Evolutionary conservation across 2,113 vertebrate species (phyloP).

Genomic region (Chionis minor): DNA sequence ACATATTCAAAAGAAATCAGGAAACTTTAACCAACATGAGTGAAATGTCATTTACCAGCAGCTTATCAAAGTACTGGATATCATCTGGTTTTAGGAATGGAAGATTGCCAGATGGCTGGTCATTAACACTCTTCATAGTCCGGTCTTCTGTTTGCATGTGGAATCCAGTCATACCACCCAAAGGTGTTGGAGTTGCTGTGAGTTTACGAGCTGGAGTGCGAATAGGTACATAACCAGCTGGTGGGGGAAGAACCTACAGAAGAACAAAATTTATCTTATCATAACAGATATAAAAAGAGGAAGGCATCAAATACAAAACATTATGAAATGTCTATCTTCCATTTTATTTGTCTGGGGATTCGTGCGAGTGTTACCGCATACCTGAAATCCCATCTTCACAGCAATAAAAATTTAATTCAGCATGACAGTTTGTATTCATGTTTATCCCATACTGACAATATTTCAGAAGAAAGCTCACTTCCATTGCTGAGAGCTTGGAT

Average conservation of each 20-base stretch:
- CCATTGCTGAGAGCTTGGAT: not conserved
- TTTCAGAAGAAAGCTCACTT: not conserved
- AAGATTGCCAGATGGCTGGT: conserved; percentile 97
- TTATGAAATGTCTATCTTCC: not conserved
- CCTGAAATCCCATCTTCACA: not conserved
- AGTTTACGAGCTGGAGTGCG: conserved; percentile 96
- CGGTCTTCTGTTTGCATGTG: conserved; percentile 97
- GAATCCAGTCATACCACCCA: conserved; percentile 98
- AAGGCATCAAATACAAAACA: not conserved
- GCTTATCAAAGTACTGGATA: conserved; percentile 98
- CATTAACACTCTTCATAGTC: conserved; percentile 94
- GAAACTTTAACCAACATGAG: not conserved
- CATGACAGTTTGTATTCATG: not conserved
- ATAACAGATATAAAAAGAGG: not conserved
- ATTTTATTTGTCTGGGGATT: not conserved
- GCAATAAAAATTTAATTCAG: not conserved
- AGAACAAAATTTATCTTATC: not conserved
- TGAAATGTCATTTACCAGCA: conserved; percentile 80
- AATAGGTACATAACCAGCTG: conserved; percentile 97
- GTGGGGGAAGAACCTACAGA: conserved; percentile 90
- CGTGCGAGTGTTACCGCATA: accelerated
- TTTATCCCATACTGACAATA: accelerated
- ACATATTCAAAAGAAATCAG: not conserved
- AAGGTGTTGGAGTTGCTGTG: conserved; percentile 94
- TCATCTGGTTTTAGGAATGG: conserved; percentile 98